Evolutionary conservation across 2,888 invertebrate genomes (phyloP), one percentile per base, ranked within the genome.

Genomic region (Ophioninae sp.): DNA sequence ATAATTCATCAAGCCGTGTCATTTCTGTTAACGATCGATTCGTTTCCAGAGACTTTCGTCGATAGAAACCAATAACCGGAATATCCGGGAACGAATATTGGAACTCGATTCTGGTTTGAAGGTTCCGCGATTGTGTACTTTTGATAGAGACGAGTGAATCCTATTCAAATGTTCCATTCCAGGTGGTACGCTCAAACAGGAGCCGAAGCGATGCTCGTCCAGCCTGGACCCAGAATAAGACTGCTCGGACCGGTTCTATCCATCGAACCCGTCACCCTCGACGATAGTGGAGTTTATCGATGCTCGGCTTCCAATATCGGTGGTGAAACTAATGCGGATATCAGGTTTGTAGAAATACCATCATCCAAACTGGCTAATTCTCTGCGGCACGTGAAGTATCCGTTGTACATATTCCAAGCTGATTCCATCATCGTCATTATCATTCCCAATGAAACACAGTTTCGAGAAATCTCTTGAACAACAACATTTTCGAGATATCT

Each of bases 141-240:
- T 21, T 0, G 8, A 20, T 13, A 21, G 8, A 59, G 59, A 2
- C 0, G 7, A 59, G 21, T 21, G 20, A 59, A 37, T 7, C 8
- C 37, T 57, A 17, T 39, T 30, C 7, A 6, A 30, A 23, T 13
- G 65, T 64, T 70, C 64, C 65, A 21, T 65, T 67, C 0, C 92
- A 96, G 96, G 88, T 96, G 96, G 96, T 96, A 95, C 89, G 94
- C 95, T 23, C 95, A 95, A 88, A 95, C 95, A 39, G 95, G 95
- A 6, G 94, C 95, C 23, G 96, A 96, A 80, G 95, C 95, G 0
- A 93, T 94, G 89, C 93, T 95, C 59, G 95, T 95, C 10, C 93
- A 95, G 10, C 95, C 95, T 44, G 95, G 96, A 5, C 95, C 95
- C 0, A 93, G 96, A 82, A 94, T 95, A 41, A 94, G 96, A 37